A percentile compares a stretch with the other conserved stretches of the same genome.
Evolutionary conservation across 2,113 vertebrate species (phyloP).

Genomic region (Cyanoderma ruficeps): DNA sequence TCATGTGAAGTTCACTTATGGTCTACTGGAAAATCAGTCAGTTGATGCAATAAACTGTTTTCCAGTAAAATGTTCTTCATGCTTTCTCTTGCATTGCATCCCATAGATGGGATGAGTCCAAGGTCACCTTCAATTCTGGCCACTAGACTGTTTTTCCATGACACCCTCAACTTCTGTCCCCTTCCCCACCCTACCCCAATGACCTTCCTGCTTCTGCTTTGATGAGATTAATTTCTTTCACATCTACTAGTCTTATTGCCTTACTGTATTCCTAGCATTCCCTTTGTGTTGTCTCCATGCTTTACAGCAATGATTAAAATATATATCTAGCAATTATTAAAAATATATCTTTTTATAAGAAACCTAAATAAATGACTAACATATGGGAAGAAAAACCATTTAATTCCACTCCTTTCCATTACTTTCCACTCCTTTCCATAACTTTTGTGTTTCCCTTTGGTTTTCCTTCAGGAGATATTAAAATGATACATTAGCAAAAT

Average conservation of each 20-base stretch:
- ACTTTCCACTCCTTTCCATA: not conserved
- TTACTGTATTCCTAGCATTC: not conserved
- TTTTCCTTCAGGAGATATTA: not conserved
- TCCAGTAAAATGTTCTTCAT: not conserved
- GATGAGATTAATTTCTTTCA: not conserved
- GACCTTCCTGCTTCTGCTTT: not conserved
- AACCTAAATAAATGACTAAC: not conserved
- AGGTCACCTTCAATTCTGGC: not conserved
- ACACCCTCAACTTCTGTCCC: not conserved
- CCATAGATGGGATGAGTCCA: not conserved
- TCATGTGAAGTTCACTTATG: not conserved
- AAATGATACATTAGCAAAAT: not conserved
- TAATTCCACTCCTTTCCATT: not conserved
- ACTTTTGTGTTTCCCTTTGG: not conserved
- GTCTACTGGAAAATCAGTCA: not conserved
- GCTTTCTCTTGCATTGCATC: not conserved
- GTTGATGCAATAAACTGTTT: not conserved
- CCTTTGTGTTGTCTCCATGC: not conserved
- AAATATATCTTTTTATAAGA: not conserved
- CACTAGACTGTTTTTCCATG: not conserved
- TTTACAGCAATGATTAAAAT: not conserved
- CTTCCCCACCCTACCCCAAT: rapidly evolving
- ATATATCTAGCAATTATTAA: not conserved
- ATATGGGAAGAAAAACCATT: not conserved
- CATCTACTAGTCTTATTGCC: not conserved